Evolutionary conservation across 2,888 invertebrate species (phyloP).

Genomic region (Tanytarsus gracilentus): DNA sequence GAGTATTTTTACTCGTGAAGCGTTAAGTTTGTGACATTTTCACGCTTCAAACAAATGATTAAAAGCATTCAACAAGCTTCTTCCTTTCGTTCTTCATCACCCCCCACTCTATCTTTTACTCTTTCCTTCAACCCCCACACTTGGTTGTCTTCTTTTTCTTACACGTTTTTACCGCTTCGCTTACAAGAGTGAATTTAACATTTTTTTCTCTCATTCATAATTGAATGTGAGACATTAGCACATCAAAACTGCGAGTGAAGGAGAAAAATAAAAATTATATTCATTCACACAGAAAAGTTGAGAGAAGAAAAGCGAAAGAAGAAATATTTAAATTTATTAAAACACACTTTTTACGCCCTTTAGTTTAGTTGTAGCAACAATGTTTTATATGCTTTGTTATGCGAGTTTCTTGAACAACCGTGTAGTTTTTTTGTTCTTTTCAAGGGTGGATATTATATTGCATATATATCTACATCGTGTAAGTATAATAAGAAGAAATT

Average conservation of each 20-base stretch:
- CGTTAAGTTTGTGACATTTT: constrained; percentile 1
- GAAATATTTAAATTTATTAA: constrained; percentile 29
- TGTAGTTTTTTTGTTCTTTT: no score
- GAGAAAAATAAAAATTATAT: constrained; percentile 1
- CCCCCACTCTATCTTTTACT: no score
- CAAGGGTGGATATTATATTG: no score
- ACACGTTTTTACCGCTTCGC: constrained; percentile 5
- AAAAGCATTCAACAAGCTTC: constrained; percentile 26
- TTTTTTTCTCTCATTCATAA: constrained; percentile 8
- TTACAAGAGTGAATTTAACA: background rate
- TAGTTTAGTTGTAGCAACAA: constrained; percentile 21
- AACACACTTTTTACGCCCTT: constrained; percentile 29
- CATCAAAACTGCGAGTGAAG: background rate
- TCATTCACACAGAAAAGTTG: background rate
- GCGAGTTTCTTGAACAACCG: no score
- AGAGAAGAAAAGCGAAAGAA: constrained; percentile 18
- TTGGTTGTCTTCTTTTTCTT: constrained; percentile 22
- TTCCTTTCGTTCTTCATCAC: no score
- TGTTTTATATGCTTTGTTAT: background rate
- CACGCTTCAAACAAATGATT: constrained; percentile 16
- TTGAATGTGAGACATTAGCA: constrained; percentile 28
- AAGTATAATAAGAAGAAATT: background rate
- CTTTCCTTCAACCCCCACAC: background rate
- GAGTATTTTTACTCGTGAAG: background rate
- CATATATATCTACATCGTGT: no score